Evolutionary conservation across 2,113 vertebrate species (phyloP).

Genomic region (Plotosus lineatus): DNA sequence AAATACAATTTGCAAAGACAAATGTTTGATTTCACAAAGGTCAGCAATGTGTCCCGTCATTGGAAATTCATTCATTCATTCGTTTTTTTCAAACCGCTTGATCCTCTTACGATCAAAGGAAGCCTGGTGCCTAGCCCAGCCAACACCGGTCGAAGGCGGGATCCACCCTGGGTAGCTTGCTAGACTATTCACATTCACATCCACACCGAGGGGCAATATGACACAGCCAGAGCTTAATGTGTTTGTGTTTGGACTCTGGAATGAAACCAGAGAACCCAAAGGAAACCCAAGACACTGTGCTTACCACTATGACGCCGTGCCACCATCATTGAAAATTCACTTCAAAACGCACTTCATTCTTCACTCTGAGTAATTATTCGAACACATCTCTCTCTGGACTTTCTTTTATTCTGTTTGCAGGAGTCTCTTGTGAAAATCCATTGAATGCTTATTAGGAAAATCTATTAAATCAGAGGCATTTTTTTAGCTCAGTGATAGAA

Average conservation of each 20-base stretch:
- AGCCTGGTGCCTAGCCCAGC: no score
- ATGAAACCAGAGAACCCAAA: no score
- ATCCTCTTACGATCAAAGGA: no score
- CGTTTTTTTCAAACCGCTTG: no score
- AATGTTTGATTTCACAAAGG: conserved; percentile 17
- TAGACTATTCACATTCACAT: no score
- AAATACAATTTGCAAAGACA: conserved; percentile 4
- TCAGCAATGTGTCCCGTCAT: neutral
- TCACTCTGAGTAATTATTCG: conserved; percentile 35
- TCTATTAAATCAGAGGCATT: conserved; percentile 68
- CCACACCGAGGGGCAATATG: no score
- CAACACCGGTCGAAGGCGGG: no score
- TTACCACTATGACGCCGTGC: no score
- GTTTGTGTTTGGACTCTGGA: no score
- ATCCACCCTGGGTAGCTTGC: no score
- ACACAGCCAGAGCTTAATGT: no score
- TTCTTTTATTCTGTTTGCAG: conserved; percentile 44
- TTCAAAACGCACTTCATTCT: conserved; percentile 8
- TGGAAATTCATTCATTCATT: neutral
- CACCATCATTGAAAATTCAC: neutral
- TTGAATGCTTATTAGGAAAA: conserved; percentile 64
- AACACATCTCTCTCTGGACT: conserved; percentile 16
- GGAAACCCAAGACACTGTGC: no score
- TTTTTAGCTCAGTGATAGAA: conserved; percentile 61
- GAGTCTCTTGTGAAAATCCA: conserved; percentile 58